Base-by-base conservation (phyloP, 2,888 invertebrate genomes). In the Eucriotettix oculatus region DNA sequence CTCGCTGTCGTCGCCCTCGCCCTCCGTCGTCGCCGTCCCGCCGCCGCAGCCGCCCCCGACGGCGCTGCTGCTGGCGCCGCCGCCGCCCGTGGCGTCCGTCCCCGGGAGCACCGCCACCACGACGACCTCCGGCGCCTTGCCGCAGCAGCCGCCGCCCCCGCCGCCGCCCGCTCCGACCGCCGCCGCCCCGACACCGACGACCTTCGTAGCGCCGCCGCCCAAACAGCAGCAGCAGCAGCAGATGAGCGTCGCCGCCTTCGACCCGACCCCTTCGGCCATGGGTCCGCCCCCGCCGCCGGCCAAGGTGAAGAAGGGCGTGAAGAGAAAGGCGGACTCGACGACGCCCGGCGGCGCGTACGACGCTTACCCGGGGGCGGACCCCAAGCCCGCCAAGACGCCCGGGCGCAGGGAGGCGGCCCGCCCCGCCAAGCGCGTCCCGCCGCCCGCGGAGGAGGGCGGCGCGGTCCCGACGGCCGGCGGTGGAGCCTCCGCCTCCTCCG, bases 291-390 rank as follows among this genome's bases (percentile, higher is more conserved):
- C 84, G 67, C 87, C 87, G 74, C 90, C 90, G 64, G 88, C 89
- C 65, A 90, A 91, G 84, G 83, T 80, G 67, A 91, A 93, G 79
- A 94, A 94, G 73, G 94, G 93, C 63, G 93, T 97, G 69, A 97
- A 97, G 76, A 88, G 98, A 85, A 97, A 98, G 89, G 97, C 97
- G 65, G 98, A 99, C 74, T 94, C 96, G 59, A 95, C 94, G 17
- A 95, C 95, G 60, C 90, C 92, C n/a, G 87, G 89, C 70, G 87
- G 88, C 63, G 84, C 87, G 48, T 89, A 87, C 73, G 90, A 89
- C 74, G 82, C 85, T 44, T 82, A 82, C 67, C 79, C 83, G 68
- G 81, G 85, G 62, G 75, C 81, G 68, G 85, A 86, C 67, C 82
- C 87, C 61, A 88, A 88, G 72, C 85, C 87, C 65, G 87, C 90